Percentiles rank a stretch among this genome's conserved stretches.
Conservation (phyloP, 2,888 invertebrate species). For the Cephus pygmeus region DNA sequence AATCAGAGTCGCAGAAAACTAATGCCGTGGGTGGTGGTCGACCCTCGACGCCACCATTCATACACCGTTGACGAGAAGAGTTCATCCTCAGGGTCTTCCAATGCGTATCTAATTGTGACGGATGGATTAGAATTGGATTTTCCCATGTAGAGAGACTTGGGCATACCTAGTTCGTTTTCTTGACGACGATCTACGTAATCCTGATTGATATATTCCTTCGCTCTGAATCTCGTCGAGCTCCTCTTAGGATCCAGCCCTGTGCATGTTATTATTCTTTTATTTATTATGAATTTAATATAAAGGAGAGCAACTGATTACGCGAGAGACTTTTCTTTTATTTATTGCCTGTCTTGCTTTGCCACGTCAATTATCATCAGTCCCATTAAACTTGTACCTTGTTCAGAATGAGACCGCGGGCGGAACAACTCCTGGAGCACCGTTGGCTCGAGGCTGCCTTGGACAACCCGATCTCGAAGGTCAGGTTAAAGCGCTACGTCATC, state of each 20-base stretch:
- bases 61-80: constrained; percentile 36
- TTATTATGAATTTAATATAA: constrained; percentile 2
- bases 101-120: neutral
- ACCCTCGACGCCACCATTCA: constrained; percentile 26
- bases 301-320: neutral
- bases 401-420: constrained; percentile 80
- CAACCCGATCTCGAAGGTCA: constrained; percentile 79
- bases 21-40: constrained; percentile 6
- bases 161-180: neutral
- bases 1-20: constrained; percentile 64
- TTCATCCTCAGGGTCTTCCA: neutral
- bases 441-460: constrained; percentile 80
- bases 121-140: neutral
- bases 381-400: constrained; percentile 2
- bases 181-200: neutral
- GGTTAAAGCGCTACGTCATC: constrained; percentile 88
- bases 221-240: neutral
- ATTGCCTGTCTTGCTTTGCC: constrained; percentile 1
- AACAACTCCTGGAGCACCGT: constrained; percentile 79
- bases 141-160: neutral
- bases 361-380: neutral
- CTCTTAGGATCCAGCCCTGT: neutral
- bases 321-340: constrained; percentile 1
- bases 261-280: neutral
- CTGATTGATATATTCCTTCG: neutral